Evolutionary conservation across 2,797 vertebrate species (phyloP).

Genomic region (Stomatorhinus walkeri): DNA sequence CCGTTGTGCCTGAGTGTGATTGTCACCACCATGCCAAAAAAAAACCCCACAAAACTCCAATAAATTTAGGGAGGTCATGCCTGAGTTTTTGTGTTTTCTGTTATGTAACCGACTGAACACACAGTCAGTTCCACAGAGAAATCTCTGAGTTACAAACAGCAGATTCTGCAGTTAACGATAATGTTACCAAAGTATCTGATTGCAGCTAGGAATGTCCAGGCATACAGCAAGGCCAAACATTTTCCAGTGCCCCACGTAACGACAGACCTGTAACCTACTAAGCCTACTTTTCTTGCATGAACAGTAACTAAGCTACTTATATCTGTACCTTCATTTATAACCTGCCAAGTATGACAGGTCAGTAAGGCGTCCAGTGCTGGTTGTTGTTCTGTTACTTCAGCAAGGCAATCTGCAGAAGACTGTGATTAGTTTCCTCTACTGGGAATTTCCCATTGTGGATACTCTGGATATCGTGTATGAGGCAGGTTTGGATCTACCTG

Average conservation of each 20-base stretch:
- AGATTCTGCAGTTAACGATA: neutral
- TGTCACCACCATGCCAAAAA: slow-evolving; percentile 4
- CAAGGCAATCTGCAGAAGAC: neutral
- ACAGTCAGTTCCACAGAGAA: neutral
- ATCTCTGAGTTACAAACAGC: neutral
- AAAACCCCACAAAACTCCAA: neutral
- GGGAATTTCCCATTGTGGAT: neutral
- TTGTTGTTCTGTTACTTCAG: neutral
- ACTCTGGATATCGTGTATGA: neutral
- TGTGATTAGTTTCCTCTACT: neutral
- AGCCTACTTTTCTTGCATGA: neutral
- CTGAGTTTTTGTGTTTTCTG: neutral
- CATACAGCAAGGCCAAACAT: neutral
- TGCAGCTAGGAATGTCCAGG: neutral
- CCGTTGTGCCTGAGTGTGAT: neutral
- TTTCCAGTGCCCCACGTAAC: neutral
- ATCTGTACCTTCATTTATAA: neutral
- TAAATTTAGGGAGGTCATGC: neutral
- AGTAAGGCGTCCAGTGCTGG: neutral
- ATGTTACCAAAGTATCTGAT: neutral
- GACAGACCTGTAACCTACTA: neutral
- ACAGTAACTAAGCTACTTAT: neutral
- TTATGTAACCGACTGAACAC: neutral
- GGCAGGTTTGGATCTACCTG: neutral
- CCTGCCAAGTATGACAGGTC: neutral